phyloP scores from a whole-genome alignment of 2,113 vertebrate genomes.

The Xiphorhynchus elegans region DNA sequence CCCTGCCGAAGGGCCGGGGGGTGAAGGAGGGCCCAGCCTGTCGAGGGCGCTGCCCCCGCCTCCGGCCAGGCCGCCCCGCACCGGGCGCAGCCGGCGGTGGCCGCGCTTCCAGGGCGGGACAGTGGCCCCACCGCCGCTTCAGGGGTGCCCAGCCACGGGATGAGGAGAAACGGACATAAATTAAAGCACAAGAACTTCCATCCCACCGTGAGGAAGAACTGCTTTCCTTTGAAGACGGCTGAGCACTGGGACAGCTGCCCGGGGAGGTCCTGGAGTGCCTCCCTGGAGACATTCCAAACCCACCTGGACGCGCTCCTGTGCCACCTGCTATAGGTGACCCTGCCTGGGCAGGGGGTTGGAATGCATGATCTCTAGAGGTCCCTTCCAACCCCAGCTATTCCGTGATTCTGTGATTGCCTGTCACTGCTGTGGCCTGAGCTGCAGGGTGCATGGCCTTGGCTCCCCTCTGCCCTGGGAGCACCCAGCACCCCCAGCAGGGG shows the following conservation, averaged over 20 bases:
- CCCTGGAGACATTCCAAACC: background rate
- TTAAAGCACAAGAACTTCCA: background rate
- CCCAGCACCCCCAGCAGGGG: background rate
- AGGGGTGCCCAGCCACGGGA: background rate
- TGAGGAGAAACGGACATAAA: background rate
- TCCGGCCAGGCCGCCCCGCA: no score
- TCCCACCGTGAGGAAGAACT: background rate
- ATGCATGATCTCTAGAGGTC: background rate
- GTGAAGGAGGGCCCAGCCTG: no score
- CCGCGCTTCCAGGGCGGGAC: background rate
- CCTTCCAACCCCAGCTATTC: rapidly evolving
- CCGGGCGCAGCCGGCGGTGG: background rate
- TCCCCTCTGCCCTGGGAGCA: background rate
- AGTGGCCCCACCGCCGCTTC: rapidly evolving
- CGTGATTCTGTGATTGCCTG: background rate
- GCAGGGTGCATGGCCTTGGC: background rate
- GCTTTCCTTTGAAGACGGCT: no score
- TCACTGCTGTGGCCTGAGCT: background rate
- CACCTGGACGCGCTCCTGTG: background rate
- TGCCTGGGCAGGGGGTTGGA: background rate
- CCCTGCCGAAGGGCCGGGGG: no score
- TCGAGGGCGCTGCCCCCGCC: no score
- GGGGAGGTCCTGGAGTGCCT: background rate
- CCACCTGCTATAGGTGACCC: background rate
- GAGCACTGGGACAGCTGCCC: background rate